Conservation (phyloP, 2,888 invertebrate species). For the Noctua pronuba region DNA sequence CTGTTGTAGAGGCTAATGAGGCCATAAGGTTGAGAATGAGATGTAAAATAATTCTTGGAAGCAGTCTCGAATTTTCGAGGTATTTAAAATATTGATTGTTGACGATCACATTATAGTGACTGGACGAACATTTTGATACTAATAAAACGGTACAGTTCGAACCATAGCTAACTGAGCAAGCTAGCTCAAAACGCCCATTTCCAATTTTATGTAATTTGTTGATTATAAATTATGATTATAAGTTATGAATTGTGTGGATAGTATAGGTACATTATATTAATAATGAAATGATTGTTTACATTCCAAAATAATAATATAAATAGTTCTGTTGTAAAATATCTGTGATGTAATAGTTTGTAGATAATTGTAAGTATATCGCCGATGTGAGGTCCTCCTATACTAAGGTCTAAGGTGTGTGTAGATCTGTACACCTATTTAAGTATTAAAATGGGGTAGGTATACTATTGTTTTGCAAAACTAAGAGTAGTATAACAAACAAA, state of each 20-base stretch:
- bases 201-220: constrained; percentile 35
- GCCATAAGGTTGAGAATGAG: constrained; percentile 32
- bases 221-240: constrained; percentile 31
- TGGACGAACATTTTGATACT: constrained; percentile 1
- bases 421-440: constrained; percentile 42
- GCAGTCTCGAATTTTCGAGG: constrained; percentile 16
- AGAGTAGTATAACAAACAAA: neutral
- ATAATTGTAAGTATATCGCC: constrained; percentile 61
- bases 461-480: constrained; percentile 21
- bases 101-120: neutral
- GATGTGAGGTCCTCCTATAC: constrained; percentile 42
- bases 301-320: constrained; percentile 64
- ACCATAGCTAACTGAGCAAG: constrained; percentile 5
- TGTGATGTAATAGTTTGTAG: constrained; percentile 80
- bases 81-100: neutral
- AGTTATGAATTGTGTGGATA: constrained; percentile 45
- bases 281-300: constrained; percentile 51
- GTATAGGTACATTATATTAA: constrained; percentile 15
- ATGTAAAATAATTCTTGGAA: constrained; percentile 2
- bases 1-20: constrained; percentile 33
- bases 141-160: constrained; percentile 7
- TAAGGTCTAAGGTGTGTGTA: constrained; percentile 33
- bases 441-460: constrained; percentile 27
- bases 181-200: constrained; percentile 9
- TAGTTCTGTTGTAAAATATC: constrained; percentile 80